These are phyloP conservation scores for Lepidocolaptes lacrymiger DNA, from an alignment of 2,797 vertebrate genomes.

Conservation along the genomic window DNA sequence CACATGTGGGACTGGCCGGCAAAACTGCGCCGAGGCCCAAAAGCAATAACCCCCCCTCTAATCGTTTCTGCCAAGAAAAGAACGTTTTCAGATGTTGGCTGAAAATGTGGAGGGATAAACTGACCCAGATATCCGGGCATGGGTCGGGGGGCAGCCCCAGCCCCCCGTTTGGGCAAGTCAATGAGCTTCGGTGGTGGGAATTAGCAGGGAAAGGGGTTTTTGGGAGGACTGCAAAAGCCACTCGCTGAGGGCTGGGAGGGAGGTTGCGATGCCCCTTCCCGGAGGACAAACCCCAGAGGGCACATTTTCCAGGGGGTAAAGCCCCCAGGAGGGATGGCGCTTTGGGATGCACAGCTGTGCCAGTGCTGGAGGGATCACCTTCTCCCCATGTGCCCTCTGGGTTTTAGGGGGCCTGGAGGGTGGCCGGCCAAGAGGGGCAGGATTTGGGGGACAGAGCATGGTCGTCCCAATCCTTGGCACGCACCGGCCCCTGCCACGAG, in stretches of 20 bases:
- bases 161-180: accelerated
- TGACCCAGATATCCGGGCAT: neutral
- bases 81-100: neutral
- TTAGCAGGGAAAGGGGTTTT: accelerated
- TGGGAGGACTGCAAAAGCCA: accelerated
- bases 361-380: neutral
- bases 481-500: accelerated
- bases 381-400: accelerated
- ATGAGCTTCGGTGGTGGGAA: accelerated
- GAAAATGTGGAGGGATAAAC: neutral
- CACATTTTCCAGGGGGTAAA: accelerated
- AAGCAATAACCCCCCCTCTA: neutral
- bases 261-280: neutral
- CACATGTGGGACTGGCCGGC: accelerated
- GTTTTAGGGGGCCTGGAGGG: neutral
- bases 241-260: neutral
- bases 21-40: neutral
- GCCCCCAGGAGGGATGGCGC: neutral
- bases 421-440: accelerated
- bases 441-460: accelerated
- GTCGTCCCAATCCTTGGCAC: neutral
- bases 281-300: neutral
- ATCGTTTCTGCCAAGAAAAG: neutral
- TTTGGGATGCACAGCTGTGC: neutral
- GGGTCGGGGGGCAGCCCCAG: neutral